Evolutionary conservation across 2,797 vertebrate species (phyloP), one percentile per base, ranked within the genome.

Genomic region (Echiichthys vipera): DNA sequence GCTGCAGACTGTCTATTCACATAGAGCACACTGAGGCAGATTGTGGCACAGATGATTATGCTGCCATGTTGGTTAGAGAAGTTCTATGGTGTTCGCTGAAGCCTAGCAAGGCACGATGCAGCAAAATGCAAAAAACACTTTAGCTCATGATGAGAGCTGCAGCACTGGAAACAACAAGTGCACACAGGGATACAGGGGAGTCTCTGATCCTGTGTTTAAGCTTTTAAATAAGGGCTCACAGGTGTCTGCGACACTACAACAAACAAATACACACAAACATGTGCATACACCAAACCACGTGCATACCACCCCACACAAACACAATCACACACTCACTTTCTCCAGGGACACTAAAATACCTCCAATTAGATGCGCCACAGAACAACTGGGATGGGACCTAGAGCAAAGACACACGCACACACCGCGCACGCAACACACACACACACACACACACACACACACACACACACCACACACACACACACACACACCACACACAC

Each of bases 301-400:
- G 27, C 30, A 67, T 67, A 59, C 64, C 49, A 54, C 29, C 64
- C 27, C 13, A 59, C 59, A 66, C 53, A 75, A 49, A 74, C 58
- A 72, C 61, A 84, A 65, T 56, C 65, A 55, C 61, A 75, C 78
- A 73, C 42, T 17, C 61, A 0, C 22, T 7, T 56, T 83, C 88
- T 85, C 81, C 50, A 36, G 85, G 75, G 87, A 90, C 68, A 69
- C 78, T 85, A 89, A 93, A 90, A 90, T 81, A 88, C 85, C 78
- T 89, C 81, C 86, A 91, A 91, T 85, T 88, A 92, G 88, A 89
- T 24, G 73, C 49, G 42, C 68, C 80, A 71, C 80, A 81, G 80
- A 89, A 81, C 86, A 80, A 89, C 82, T 83, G 81, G 88, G 86
- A 84, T 83, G 85, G 89, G 85, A 91, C 83, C 86, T 80, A 76